Evolutionary conservation across 1,140 invertebrate genomes (phyloP), one percentile per base, ranked within the genome.

Genomic region (Procambarus virginalis): DNA sequence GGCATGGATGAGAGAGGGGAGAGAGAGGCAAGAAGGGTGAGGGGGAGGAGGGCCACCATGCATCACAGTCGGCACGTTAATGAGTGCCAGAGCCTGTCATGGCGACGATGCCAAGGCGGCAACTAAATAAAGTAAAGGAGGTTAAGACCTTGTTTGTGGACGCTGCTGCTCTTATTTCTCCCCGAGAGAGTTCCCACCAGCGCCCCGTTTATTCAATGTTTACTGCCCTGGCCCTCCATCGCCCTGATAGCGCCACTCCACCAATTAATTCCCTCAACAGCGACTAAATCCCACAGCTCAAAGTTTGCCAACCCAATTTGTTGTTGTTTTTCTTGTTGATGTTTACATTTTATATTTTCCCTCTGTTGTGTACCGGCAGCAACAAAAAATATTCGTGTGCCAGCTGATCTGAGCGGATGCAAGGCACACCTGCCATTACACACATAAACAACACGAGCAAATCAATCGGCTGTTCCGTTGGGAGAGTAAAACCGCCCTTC

Each of bases 21-120:
- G 34, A 34, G 76, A 46, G 76, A 9, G 46, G 46, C 2, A 51
- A 5, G 48, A 75, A n/a, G 81, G 10, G 64, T 3, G 51, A 58
- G 49, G 68, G 70, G 34, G 68, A 55, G n/a, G 68, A 75, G 68
- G 70, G 48, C 51, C 84, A 58, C 70, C 45, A 81, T 81, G 51
- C 79, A 81, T 81, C 79, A 64, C 82, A 22, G 48, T 76, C 48
- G 84, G 84, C 75, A 86, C 73, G 73, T 60, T 86, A 86, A 86
- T 86, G 84, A 86, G 84, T 45, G 84, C 84, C 84, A 78, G 70
- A 20, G 6, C 14, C 79, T 81, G 79, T 81, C 79, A 58, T n/a
- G 8, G 17, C 22, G 49, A 78, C 73, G 84, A 58, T 58, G 84
- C 84, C 75, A 86, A 86, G 73, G 49, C 70, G 34, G 51, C 51